Evolutionary conservation across 2,888 invertebrate genomes (phyloP), one percentile per base, ranked within the genome.

Genomic region (Melanargia galathea): DNA sequence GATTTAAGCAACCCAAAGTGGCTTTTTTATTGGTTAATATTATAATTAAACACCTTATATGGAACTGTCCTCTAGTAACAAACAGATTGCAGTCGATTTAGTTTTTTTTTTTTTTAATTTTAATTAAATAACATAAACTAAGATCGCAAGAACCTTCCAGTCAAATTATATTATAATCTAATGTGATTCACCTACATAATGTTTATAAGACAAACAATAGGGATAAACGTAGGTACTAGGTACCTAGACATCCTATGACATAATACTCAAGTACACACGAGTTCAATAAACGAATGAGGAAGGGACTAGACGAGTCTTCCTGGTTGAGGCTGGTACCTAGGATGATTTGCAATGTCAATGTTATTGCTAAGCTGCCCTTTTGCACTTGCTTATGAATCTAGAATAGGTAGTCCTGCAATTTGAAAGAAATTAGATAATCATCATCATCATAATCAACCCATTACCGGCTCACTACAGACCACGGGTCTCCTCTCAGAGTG

Each of bases 301-400:
- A 80, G 75, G 74, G 75, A 72, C 66, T 71, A 56, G 45, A 56
- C 64, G 63, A 51, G 60, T 66, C 65, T 74, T 73, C 79, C 77
- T 73, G 64, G n/a, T n/a, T n/a, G n/a, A n/a, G n/a, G n/a, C n/a
- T n/a, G n/a, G 62, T 70, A 67, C 73, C 74, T 64, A 80, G 81
- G 81, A 81, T 80, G 78, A 64, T 49, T 62, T 61, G 72, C 80
- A 80, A 78, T 79, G 79, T 69, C 80, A 75, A 72, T 52, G 60
- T 60, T 60, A 67, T 65, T 60, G 24, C 18, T 8, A 16, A 2
- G 7, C 60, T 52, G 10, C 26, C 40, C 49, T 26, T 51, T 18
- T 43, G 20, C 16, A 33, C 30, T 45, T 43, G 16, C 6, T 30
- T 8, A 7, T 30, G 8, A 8, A 30, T n/a, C n/a, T n/a, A n/a